A percentile compares a stretch with the other conserved stretches of the same genome.
These are phyloP conservation scores for Platycnemis pennipes DNA, from an alignment of 2,888 invertebrate species.

Conservation along the genomic window DNA sequence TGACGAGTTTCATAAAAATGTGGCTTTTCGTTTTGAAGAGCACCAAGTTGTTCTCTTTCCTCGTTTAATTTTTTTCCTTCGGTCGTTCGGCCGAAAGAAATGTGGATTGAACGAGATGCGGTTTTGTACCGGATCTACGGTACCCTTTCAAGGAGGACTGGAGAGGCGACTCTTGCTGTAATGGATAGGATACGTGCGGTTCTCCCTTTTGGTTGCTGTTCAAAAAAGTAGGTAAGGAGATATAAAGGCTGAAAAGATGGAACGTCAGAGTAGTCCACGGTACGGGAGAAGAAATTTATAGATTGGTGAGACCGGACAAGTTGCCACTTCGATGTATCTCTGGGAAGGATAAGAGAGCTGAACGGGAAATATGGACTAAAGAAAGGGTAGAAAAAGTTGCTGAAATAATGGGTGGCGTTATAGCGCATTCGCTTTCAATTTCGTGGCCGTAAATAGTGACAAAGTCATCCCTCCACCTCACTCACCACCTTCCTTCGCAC, in stretches of 20 bases:
- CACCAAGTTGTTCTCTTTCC: background rate
- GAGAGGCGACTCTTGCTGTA: background rate
- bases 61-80: background rate
- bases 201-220: background rate
- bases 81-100: background rate
- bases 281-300: background rate
- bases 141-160: background rate
- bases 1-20: background rate
- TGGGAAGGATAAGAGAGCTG: background rate
- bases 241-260: background rate
- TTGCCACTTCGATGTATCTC: background rate
- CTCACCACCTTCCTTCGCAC: background rate
- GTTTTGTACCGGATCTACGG: background rate
- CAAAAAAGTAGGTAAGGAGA: background rate
- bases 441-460: background rate
- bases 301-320: background rate
- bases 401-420: background rate
- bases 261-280: background rate
- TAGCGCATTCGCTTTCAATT: constrained; percentile 9
- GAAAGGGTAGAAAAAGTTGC: background rate
- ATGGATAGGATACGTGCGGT: background rate
- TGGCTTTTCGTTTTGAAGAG: background rate
- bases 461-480: background rate
- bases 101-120: background rate
- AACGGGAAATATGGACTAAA: background rate